These are phyloP conservation scores for Cariama cristata DNA, from an alignment of 2,113 vertebrate species.

Conservation along the genomic window DNA sequence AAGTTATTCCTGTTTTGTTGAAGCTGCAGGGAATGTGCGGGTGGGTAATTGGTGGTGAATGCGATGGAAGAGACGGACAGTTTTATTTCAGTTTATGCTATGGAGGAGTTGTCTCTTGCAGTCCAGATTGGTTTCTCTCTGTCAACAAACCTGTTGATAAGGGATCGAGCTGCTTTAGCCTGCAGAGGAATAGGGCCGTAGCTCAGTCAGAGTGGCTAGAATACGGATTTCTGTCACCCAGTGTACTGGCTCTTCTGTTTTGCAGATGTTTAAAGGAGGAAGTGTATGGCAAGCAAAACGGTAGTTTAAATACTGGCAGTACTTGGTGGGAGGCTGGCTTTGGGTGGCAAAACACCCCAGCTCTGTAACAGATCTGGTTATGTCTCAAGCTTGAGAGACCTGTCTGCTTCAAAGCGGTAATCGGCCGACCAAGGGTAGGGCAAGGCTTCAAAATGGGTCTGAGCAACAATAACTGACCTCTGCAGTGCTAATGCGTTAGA, in stretches of 20 bases:
- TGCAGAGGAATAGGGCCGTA: not conserved
- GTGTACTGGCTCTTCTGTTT: not conserved
- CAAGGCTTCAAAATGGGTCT: not conserved
- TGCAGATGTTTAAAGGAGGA: not conserved
- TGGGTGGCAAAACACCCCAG: not conserved
- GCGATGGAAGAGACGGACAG: not conserved
- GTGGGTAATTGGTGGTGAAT: not conserved
- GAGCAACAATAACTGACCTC: not conserved
- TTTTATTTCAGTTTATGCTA: not conserved
- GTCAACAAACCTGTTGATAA: not conserved
- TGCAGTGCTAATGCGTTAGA: not conserved
- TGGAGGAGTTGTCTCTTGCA: not conserved
- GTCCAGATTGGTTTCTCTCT: not conserved
- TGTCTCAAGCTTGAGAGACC: not conserved
- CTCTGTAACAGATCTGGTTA: not conserved
- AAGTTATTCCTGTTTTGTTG: not conserved
- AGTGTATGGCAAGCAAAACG: not conserved
- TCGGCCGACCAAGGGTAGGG: not conserved
- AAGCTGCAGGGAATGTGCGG: not conserved
- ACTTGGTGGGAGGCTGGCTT: not conserved
- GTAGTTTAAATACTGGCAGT: not conserved
- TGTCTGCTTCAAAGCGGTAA: not conserved
- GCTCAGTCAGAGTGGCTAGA: not conserved
- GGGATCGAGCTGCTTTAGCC: not conserved
- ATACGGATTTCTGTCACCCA: not conserved